Evolutionary conservation across 2,113 vertebrate genomes (phyloP).

Genomic region (Cranoglanis bouderius): DNA sequence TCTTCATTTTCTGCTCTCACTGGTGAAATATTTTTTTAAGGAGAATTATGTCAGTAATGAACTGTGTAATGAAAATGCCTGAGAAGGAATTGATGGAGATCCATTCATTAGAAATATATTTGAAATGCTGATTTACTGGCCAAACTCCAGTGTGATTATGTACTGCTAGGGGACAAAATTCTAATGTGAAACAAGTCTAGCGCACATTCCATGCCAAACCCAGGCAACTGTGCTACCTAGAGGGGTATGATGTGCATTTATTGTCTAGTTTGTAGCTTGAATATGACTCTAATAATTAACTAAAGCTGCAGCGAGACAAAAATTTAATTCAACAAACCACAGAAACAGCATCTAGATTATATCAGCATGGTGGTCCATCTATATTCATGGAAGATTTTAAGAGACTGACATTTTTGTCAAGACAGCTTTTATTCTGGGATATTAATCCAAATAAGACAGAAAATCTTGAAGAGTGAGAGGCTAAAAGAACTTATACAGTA

Average conservation of each 20-base stretch:
- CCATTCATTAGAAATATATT: constrained; percentile 52
- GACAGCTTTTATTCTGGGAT: constrained; percentile 33
- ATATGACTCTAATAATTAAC: constrained; percentile 21
- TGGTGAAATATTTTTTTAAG: constrained; percentile 47
- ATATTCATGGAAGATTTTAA: background rate
- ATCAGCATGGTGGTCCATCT: background rate
- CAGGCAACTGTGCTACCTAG: constrained; percentile 25
- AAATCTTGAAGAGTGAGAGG: background rate
- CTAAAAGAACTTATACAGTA: background rate
- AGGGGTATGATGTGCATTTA: background rate
- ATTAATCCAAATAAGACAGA: constrained; percentile 24
- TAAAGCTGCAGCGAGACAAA: background rate
- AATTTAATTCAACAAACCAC: background rate
- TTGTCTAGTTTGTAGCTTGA: constrained; percentile 29
- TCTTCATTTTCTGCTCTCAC: constrained; percentile 47
- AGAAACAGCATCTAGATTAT: constrained; percentile 3
- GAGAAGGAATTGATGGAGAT: constrained; percentile 50
- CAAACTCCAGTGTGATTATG: constrained; percentile 36
- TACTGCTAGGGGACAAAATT: constrained; percentile 36
- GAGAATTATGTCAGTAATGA: constrained; percentile 54
- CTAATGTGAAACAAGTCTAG: constrained; percentile 36
- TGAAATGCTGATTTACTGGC: constrained; percentile 41
- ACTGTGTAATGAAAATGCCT: constrained; percentile 58
- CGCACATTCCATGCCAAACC: constrained; percentile 17
- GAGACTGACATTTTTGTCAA: constrained; percentile 14